phyloP scores from a whole-genome alignment of 2,797 vertebrate genomes.

The Lemur catta region DNA sequence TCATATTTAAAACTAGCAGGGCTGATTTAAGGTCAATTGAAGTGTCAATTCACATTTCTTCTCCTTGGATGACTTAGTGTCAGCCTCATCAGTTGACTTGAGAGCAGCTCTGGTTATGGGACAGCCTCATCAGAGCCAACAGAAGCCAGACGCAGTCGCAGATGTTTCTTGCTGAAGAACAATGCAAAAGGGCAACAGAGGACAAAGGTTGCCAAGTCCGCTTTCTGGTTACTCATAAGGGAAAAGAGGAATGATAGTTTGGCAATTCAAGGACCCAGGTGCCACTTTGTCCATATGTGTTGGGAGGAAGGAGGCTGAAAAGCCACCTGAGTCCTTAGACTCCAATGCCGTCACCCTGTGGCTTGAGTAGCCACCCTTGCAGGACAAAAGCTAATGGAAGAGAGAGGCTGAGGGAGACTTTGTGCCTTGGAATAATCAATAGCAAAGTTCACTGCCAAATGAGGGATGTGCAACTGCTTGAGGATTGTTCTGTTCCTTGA shows the following conservation, averaged over 20 bases:
- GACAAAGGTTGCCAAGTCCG: slow-evolving; percentile 9
- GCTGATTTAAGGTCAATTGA: not conserved
- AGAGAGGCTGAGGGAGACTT: slow-evolving; percentile 46
- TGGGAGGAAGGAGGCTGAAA: slow-evolving; percentile 37
- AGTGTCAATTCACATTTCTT: not conserved
- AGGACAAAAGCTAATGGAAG: not conserved
- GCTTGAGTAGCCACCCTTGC: not conserved
- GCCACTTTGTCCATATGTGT: not conserved
- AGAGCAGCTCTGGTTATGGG: not conserved
- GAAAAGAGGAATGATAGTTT: not conserved
- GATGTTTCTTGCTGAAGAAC: slow-evolving; percentile 52
- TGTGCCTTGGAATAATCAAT: slow-evolving; percentile 61
- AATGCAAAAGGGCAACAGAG: slow-evolving; percentile 9
- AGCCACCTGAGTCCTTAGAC: slow-evolving; percentile 64
- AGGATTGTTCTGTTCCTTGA: slow-evolving; percentile 25
- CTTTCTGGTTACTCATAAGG: slow-evolving; percentile 17
- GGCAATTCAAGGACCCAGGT: slow-evolving; percentile 59
- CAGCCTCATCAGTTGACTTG: not conserved
- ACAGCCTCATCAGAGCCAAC: slow-evolving; percentile 26
- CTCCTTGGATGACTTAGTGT: not conserved
- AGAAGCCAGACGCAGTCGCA: slow-evolving; percentile 38
- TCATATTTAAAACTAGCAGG: not conserved
- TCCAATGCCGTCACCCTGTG: not conserved
- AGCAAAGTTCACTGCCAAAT: slow-evolving; percentile 54
- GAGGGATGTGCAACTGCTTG: slow-evolving; percentile 57